Evolutionary conservation across 1,140 invertebrate genomes (phyloP), one percentile per base, ranked within the genome.

Genomic region (Drosophila sproati): DNA sequence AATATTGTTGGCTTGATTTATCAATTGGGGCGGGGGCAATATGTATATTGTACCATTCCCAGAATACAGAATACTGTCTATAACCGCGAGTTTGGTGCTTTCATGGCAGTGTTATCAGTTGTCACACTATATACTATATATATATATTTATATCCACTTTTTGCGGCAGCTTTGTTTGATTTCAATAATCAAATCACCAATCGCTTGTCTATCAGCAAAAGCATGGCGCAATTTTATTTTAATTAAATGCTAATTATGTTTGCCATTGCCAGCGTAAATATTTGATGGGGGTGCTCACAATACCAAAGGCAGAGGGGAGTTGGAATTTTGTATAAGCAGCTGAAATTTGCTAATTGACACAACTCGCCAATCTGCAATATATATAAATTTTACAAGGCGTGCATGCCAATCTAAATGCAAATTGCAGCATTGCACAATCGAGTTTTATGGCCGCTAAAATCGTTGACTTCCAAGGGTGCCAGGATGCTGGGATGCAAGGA

Each of bases 171-270:
- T 69, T 63, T 88, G 77, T 87, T 87, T 87, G 83, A 88, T 88
- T 87, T 80, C 43, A 60, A 89, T 89, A 89, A 88, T 88, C 73
- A 88, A 88, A 83, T 88, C 83, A 82, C 54, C 76, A 78, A 88
- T 83, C 78, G 82, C 78, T 81, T 78, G 82, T 86, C 63, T 86
- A 86, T 87, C 56, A 63, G 70, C 45, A 60, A 66, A 63, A 48
- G 48, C 68, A 41, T 59, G 63, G 71, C 78, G 80, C 85, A 57
- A 81, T 89, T 89, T 81, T 90, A 85, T 85, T 89, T 85, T 89
- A 89, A 89, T 89, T 89, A 89, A 89, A 89, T 89, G 80, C 86
- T 89, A 89, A 89, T 89, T 89, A 89, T 89, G 81, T 89, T 89
- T 89, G 80, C 73, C 64, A 69, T 71, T 70, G 69, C 48, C 67